phyloP scores from a whole-genome alignment of 2,888 invertebrate species.

The Marasmarcha lunaedactyla region DNA sequence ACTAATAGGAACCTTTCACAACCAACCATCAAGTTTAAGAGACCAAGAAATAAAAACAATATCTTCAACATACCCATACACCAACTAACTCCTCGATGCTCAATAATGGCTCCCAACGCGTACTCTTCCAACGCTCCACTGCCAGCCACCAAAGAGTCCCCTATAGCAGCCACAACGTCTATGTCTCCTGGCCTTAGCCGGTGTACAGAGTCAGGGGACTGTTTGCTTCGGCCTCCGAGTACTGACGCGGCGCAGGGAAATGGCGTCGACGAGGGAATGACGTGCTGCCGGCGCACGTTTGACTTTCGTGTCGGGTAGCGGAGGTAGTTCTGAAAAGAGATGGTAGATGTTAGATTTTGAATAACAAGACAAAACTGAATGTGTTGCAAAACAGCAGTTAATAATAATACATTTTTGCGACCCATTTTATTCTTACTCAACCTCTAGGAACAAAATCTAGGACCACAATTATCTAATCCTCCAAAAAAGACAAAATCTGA shows the following conservation, averaged over 20 bases:
- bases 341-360: too few relatives aligned
- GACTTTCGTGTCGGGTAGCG: slow-evolving; percentile 57
- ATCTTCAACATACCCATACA: slow-evolving; percentile 65
- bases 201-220: slow-evolving; percentile 75
- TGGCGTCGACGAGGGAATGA: slow-evolving; percentile 53
- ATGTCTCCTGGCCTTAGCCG: slow-evolving; percentile 75
- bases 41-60: too few relatives aligned
- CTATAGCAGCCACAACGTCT: slow-evolving; percentile 78
- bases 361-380: too few relatives aligned
- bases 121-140: slow-evolving; percentile 80
- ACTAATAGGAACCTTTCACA: too few relatives aligned
- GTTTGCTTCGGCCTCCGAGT: slow-evolving; percentile 41
- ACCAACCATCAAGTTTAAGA: too few relatives aligned
- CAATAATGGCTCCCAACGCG: slow-evolving; percentile 79
- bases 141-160: slow-evolving; percentile 79
- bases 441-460: too few relatives aligned
- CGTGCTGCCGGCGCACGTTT: slow-evolving; percentile 62
- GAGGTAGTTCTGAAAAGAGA: slow-evolving; percentile 48
- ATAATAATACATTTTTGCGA: too few relatives aligned
- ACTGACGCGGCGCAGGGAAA: slow-evolving; percentile 71
- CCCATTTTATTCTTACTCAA: too few relatives aligned
- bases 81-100: slow-evolving; percentile 81
- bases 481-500: too few relatives aligned
- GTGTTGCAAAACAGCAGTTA: too few relatives aligned
- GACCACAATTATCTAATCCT: too few relatives aligned